Base-by-base conservation (phyloP, 2,113 vertebrate species). In the Blennius ocellaris region DNA sequence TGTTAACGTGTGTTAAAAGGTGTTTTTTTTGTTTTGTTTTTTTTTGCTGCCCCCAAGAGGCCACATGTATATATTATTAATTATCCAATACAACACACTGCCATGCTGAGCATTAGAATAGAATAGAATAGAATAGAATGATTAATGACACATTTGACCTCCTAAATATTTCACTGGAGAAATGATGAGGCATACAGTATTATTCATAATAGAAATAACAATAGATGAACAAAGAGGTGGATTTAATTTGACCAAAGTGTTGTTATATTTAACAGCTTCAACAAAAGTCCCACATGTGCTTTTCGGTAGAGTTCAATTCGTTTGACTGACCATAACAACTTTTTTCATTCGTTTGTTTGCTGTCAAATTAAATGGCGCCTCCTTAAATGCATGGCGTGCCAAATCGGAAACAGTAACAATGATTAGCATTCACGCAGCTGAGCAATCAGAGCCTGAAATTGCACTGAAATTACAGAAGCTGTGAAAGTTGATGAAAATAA, bases 371-470 rank as follows among this genome's bases (percentile, higher is more conserved):
- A 89, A 91, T 83, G 11, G 78, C 79, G 66, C 80, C 76, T 73
- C 68, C 43, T 74, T 64, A 80, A 82, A 64, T 66, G 72, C 54
- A 81, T 58, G 80, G 62, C 69, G 80, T 81, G 65, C 53, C 56
- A 43, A 84, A 71, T 51, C 73, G 77, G 71, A 90, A 84, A 86
- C 68, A 65, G 77, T 73, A 84, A 72, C 54, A 80, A 82, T 81
- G 89, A 92, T 93, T 91, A 90, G 81, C 82, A 87, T 92, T 92
- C 77, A 85, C 76, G 82, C 76, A 87, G 81, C 81, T 86, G 85
- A 82, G 87, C 88, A 92, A 93, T 93, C 89, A 92, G 69, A 89
- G 80, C 62, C 82, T 89, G 83, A 92, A 93, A 93, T 94, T 94
- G 90, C 88, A 83, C 54, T 82, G 80, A 92, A 91, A 91, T 92